These are phyloP conservation scores for Scaptomyza reducta DNA, from an alignment of 2,888 invertebrate genomes.

Conservation along the genomic window DNA sequence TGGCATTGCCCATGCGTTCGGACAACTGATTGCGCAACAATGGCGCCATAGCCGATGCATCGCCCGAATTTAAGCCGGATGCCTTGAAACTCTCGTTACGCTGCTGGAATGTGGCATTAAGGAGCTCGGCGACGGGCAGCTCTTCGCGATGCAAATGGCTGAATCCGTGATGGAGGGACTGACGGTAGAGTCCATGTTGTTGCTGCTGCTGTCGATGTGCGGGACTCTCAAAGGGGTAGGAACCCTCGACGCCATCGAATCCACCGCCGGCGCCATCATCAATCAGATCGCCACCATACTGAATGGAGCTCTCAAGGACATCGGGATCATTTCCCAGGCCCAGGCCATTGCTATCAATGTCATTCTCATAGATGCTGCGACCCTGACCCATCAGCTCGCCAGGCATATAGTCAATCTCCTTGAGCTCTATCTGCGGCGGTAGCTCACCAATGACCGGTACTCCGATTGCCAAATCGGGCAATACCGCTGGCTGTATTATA, in stretches of 20 bases:
- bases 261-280: constrained; percentile 82
- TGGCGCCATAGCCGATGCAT: constrained; percentile 55
- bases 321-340: constrained; percentile 66
- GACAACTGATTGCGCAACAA: constrained; percentile 40
- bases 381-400: constrained; percentile 64
- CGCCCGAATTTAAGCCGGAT: constrained; percentile 11
- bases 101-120: constrained; percentile 65
- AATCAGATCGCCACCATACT: constrained; percentile 83
- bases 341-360: constrained; percentile 60
- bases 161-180: constrained; percentile 69
- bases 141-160: constrained; percentile 83
- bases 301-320: constrained; percentile 81
- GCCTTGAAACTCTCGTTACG: constrained; percentile 37
- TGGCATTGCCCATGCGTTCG: constrained; percentile 76
- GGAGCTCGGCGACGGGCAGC: constrained; percentile 72
- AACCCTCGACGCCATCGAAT: constrained; percentile 82
- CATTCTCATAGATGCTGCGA: constrained; percentile 62
- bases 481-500: constrained; percentile 83
- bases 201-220: constrained; percentile 44
- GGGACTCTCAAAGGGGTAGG: constrained; percentile 83
- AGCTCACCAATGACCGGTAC: constrained; percentile 84
- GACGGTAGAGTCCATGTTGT: constrained; percentile 11
- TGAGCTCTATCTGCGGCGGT: constrained; percentile 84
- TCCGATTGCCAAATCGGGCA: constrained; percentile 84
- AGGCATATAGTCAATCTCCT: constrained; percentile 84